Conservation (phyloP, 35 echinoderm and acorn worm species). For the Apostichopus parvimensis region DNA sequence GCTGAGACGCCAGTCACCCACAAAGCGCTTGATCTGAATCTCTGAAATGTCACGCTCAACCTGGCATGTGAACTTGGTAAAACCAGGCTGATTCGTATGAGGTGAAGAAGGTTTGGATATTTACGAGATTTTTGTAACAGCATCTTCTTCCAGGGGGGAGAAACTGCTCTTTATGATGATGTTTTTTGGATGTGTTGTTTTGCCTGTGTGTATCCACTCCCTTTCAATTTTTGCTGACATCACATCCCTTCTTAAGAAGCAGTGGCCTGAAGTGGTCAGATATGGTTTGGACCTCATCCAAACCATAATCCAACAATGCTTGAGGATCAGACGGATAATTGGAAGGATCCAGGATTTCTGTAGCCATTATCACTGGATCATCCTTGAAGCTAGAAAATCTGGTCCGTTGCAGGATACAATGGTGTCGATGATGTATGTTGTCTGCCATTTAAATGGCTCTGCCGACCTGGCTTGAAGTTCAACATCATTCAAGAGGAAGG, state of each 20-base stretch:
- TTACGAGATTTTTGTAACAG: constrained; percentile 24
- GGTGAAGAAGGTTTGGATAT: constrained; percentile 53
- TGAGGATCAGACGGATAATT: constrained; percentile 20
- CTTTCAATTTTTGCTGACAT: not conserved
- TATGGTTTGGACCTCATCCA: constrained; percentile 27
- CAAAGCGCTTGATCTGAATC: constrained; percentile 34
- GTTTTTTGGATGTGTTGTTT: constrained; percentile 19
- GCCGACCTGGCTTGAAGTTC: not conserved
- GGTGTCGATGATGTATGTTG: not conserved
- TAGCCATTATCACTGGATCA: constrained; percentile 16
- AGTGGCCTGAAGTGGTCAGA: constrained; percentile 47
- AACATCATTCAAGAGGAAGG: not conserved
- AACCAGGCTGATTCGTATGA: constrained; percentile 38
- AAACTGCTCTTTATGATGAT: not conserved
- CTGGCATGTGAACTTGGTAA: constrained; percentile 40
- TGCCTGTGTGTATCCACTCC: constrained; percentile 25
- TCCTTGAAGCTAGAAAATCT: not conserved
- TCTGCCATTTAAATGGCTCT: too few species aligned
- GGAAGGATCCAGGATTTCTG: constrained; percentile 43
- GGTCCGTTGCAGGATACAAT: not conserved
- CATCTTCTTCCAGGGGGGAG: constrained; percentile 42
- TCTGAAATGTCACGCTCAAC: constrained; percentile 55
- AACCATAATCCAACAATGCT: constrained; percentile 22
- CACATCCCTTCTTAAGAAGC: constrained; percentile 33
- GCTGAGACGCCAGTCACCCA: constrained; percentile 63